Conservation (phyloP, 2,113 vertebrate species). For the Ictalurus furcatus region DNA sequence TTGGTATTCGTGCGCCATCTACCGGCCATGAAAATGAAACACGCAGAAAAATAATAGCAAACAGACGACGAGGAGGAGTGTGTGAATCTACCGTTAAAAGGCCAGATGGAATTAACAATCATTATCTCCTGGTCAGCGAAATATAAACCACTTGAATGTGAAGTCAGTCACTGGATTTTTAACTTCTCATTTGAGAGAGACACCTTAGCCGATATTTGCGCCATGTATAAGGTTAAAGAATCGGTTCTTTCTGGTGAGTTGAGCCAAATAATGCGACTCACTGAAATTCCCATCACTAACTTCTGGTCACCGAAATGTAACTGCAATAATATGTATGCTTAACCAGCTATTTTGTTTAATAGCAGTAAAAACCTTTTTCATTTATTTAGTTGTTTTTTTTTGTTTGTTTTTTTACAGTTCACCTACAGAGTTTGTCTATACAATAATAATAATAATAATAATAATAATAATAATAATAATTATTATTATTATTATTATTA, state of each 20-base stretch:
- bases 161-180: background rate
- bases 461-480: too few species aligned
- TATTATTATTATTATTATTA: background rate
- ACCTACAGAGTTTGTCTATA: background rate
- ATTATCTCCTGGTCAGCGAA: background rate
- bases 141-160: background rate
- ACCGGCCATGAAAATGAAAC: background rate
- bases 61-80: background rate
- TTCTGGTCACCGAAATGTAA: background rate
- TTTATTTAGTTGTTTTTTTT: background rate
- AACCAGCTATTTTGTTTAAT: background rate
- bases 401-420: background rate
- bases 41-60: background rate
- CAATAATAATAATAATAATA: too few species aligned
- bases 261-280: background rate
- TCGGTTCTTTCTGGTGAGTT: too few species aligned
- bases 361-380: background rate
- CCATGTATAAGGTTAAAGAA: background rate
- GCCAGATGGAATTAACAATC: background rate
- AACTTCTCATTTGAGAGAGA: background rate
- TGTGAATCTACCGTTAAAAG: background rate
- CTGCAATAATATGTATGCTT: background rate
- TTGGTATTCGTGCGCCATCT: slow-evolving; percentile 9
- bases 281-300: background rate
- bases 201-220: background rate